Conservation (phyloP, 2,113 vertebrate genomes). For the Grus americana region DNA sequence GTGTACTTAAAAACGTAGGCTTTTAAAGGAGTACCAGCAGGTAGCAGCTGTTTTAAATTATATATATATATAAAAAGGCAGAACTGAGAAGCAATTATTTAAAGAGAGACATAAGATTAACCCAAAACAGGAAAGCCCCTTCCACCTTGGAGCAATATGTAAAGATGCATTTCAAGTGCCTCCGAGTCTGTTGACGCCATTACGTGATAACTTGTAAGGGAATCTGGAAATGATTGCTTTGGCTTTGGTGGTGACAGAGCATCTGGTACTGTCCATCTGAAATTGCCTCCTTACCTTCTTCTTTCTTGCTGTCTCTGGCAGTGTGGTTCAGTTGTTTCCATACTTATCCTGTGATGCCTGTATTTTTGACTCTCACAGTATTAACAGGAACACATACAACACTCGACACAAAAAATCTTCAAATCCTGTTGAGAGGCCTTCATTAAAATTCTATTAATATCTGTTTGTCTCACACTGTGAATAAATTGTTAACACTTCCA, state of each 20-base stretch:
- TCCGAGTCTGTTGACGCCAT: background rate
- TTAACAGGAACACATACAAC: slow-evolving; percentile 31
- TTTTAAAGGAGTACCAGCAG: slow-evolving; percentile 16
- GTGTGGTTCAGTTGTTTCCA: background rate
- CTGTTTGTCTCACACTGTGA: slow-evolving; percentile 62
- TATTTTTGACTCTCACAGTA: background rate
- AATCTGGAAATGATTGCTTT: background rate
- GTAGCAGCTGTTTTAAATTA: slow-evolving; percentile 27
- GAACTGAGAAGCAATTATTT: background rate
- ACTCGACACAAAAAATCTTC: background rate
- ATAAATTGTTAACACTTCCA: slow-evolving; percentile 43
- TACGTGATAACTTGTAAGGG: background rate
- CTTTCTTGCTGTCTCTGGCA: background rate
- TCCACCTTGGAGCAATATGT: background rate
- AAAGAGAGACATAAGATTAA: background rate
- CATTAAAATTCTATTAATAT: slow-evolving; percentile 69
- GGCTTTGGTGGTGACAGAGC: background rate
- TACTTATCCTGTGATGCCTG: background rate
- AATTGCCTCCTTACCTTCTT: background rate
- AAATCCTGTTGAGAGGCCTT: slow-evolving; percentile 42
- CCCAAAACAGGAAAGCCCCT: background rate
- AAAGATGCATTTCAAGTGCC: background rate
- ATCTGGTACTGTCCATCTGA: background rate
- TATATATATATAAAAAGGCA: background rate
- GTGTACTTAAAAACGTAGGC: background rate